Evolutionary conservation across 1,140 invertebrate species (phyloP), one percentile per base, ranked within the genome.

Genomic region (Eufriesea mexicana): DNA sequence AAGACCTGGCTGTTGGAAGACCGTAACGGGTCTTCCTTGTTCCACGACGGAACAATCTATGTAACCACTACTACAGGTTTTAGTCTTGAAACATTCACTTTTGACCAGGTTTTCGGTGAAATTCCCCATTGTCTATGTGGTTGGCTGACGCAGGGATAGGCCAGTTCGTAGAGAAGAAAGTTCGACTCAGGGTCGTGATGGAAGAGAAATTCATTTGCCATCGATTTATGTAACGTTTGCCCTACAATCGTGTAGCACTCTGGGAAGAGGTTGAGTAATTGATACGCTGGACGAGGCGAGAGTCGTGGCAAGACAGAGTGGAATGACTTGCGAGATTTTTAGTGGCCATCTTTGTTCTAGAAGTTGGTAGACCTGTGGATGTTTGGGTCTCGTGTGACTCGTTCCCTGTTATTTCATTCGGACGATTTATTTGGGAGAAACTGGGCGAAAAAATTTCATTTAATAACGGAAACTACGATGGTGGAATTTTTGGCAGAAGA

Each of bases 201-300:
- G 47, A 70, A 10, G 16, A 70, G 47, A 70, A 70, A 35, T 70
- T 51, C n/a, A 12, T 70, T 70, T 70, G 25, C 16, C 47, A 20
- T 51, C 20, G 68, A 70, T 70, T 70, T 70, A 70, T 70, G n/a
- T 28, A 42, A 51, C 23, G 20, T 70, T 70, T 28, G 10, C 9
- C 23, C 16, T 54, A 23, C 23, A 28, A 54, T 51, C 18, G 25
- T 70, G 23, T 70, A 20, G 25, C 51, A 51, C n/a, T 51, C 35
- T 35, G 35, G 35, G 35, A 35, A 35, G 35, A 35, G 35, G 35
- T 35, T 54, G 45, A 45, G 67, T 49, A 49, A 70, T 49, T 51
- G 67, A 70, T 70, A 70, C 18, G 47, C 14, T 8, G 28, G 16
- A 55, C 23, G 20, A 23, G 42, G 45, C 62, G 64, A 55, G 49